Evolutionary conservation across 1,140 invertebrate species (phyloP).

Genomic region (Mizuhopecten yessoensis): DNA sequence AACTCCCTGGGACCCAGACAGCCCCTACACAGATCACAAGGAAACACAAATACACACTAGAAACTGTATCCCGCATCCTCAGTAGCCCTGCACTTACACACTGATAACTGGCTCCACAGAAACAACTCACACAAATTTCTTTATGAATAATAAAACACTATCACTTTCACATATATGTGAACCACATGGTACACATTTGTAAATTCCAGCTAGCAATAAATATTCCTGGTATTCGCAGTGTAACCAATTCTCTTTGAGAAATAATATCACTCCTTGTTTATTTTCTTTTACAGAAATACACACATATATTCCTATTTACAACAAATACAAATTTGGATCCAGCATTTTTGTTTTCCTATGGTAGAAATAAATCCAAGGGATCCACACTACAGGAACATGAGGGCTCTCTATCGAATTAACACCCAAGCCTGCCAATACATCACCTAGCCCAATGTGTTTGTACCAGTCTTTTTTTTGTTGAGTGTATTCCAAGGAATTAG

Average conservation of each 20-base stretch:
- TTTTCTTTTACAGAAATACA: background rate
- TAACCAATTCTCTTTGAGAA: background rate
- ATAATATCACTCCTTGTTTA: background rate
- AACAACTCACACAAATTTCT: background rate
- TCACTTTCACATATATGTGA: background rate
- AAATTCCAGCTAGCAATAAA: background rate
- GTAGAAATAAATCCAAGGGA: constrained; percentile 11
- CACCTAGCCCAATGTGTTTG: background rate
- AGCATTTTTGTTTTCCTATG: background rate
- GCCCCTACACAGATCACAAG: constrained; percentile 36
- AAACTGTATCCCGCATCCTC: background rate
- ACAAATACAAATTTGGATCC: background rate
- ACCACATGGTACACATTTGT: background rate
- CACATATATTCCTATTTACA: background rate
- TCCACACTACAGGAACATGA: background rate
- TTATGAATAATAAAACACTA: background rate
- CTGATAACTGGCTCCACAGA: background rate
- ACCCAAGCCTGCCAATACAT: background rate
- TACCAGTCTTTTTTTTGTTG: background rate
- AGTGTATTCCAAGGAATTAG: constrained; percentile 4
- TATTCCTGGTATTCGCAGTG: background rate
- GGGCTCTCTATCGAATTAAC: constrained; percentile 27
- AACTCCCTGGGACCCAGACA: background rate
- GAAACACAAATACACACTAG: background rate
- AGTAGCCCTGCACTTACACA: too few relatives aligned